Base-by-base conservation (phyloP, 2,888 invertebrate genomes). In the Lycaena phlaeas region DNA sequence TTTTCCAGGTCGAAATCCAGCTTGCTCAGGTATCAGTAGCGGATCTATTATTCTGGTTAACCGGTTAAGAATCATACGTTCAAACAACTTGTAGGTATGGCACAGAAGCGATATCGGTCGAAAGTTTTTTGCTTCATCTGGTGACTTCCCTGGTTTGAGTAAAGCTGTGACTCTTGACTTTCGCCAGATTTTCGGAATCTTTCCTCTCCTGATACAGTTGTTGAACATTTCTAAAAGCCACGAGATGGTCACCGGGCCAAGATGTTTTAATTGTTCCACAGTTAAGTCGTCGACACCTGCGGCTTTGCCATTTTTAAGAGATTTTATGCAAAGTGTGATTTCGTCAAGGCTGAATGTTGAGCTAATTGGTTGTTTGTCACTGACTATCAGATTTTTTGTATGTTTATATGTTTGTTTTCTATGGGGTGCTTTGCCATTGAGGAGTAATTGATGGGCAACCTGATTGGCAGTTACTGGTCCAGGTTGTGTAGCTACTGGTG, bases 111-210 rank as follows among this genome's bases (percentile, higher is more conserved):
- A 34, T 2, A 39, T 39, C 1, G 42, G 39, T 3, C 39, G 9
- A 10, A 14, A 39, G 26, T 36, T 39, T 15, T 43, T 39, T 12
- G 28, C 22, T n/a, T 38, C 36, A 11, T 27, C 36, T 18, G 37
- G 17, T 14, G 14, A 9, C 25, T 43, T 43, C n/a, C 42, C 42
- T 5, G 36, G 36, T 28, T 43, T 43, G 1, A 27, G 29, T 5
- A 40, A 10, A 14, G 25, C 31, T 7, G 27, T 9, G 5, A 40
- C 11, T 17, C 14, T 14, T 7, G 14, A 2, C 9, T 14, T 29
- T 1, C 29, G 4, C 14, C 29, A 29, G 2, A 29, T 11, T 4
- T 14, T 2, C 1, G 14, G 29, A 29, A n/a, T n/a, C n/a, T n/a
- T n/a, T n/a, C n/a, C n/a, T n/a, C n/a, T n/a, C n/a, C n/a, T n/a